These are phyloP conservation scores for Lamprologus tigripictilis DNA, from an alignment of 2,113 vertebrate species.

Conservation along the genomic window DNA sequence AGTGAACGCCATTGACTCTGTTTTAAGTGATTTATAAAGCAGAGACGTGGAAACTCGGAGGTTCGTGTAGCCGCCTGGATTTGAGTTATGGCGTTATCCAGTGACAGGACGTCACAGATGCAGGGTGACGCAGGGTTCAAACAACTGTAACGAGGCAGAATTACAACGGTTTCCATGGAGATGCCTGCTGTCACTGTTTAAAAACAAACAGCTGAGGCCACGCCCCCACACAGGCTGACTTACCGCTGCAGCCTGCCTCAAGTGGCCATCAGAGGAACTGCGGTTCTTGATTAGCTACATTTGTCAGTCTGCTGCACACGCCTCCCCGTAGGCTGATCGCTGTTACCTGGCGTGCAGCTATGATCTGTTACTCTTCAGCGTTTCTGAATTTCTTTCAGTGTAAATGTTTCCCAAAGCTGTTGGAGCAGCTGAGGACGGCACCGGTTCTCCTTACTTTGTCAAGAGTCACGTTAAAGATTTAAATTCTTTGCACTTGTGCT, in stretches of 20 bases:
- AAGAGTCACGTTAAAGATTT: neutral
- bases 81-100: neutral
- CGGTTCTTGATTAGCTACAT: neutral
- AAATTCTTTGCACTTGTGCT: neutral
- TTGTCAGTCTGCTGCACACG: neutral
- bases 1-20: constrained; percentile 26
- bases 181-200: neutral
- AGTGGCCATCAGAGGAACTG: neutral
- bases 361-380: neutral
- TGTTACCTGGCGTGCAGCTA: neutral
- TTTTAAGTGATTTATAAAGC: neutral
- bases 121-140: neutral
- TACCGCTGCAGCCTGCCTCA: neutral
- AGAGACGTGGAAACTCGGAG: neutral
- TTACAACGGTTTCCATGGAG: neutral
- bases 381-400: neutral
- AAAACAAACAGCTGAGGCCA: neutral
- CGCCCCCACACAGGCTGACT: neutral
- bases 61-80: fast-evolving
- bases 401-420: neutral
- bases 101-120: neutral
- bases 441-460: neutral
- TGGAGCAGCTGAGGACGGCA: neutral
- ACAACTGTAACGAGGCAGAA: neutral
- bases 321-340: neutral